These are phyloP conservation scores for Harpagoxenus sublaevis DNA, from an alignment of 2,888 invertebrate genomes.

Conservation along the genomic window DNA sequence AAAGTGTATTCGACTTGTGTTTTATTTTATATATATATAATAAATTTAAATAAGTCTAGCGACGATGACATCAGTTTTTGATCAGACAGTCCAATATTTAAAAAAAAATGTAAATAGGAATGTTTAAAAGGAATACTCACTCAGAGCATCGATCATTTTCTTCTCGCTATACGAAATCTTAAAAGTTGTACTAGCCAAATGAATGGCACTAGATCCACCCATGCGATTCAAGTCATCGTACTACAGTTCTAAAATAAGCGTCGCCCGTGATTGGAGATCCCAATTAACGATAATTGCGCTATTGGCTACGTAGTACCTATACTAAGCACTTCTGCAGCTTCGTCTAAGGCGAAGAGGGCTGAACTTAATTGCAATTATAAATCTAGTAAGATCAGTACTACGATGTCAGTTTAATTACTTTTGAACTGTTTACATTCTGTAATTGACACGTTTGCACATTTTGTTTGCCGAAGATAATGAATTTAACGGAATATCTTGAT, in stretches of 20 bases:
- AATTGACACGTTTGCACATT: constrained; percentile 37
- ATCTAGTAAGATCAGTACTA: constrained; percentile 66
- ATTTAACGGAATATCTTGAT: not conserved
- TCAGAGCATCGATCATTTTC: not conserved
- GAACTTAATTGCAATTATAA: constrained; percentile 75
- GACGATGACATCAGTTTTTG: not conserved
- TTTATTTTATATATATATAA: not conserved
- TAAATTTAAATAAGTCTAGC: not conserved
- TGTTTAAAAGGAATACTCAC: not conserved
- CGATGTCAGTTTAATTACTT: constrained; percentile 70
- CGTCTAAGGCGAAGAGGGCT: constrained; percentile 60
- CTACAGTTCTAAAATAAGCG: constrained; percentile 52
- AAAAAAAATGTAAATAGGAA: not conserved
- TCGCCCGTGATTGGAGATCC: constrained; percentile 73
- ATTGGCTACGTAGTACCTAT: constrained; percentile 58
- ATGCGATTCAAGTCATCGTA: constrained; percentile 18
- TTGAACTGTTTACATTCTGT: constrained; percentile 37
- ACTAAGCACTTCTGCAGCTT: constrained; percentile 52
- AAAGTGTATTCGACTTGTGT: not conserved
- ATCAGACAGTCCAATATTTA: not conserved
- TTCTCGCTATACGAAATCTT: not conserved
- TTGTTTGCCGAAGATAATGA: constrained; percentile 25
- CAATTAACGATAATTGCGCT: constrained; percentile 80
- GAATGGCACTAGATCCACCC: constrained; percentile 3
- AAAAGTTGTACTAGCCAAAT: not conserved